Evolutionary conservation across 2,113 vertebrate genomes (phyloP).

Genomic region (Canis aureus): DNA sequence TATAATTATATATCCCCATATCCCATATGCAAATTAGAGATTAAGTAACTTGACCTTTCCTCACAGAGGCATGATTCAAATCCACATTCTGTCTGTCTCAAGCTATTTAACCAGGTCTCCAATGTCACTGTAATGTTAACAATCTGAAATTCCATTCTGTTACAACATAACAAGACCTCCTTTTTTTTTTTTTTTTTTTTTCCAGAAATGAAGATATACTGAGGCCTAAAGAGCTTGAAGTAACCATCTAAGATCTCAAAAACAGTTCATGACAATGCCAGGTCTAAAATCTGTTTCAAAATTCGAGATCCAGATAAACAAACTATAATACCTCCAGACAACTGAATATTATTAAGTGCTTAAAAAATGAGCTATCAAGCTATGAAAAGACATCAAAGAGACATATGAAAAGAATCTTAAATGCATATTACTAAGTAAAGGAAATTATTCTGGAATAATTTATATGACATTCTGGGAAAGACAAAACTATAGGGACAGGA

Average conservation of each 20-base stretch:
- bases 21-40: constrained; percentile 56
- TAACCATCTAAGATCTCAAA: neutral
- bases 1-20: constrained; percentile 62
- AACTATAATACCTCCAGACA: neutral
- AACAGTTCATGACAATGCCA: neutral
- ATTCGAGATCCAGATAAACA: neutral
- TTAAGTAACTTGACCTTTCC: constrained; percentile 66
- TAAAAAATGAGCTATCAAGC: neutral
- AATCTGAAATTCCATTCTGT: neutral
- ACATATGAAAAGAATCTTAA: neutral
- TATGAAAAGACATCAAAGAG: neutral
- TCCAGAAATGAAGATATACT: neutral
- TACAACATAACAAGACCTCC: neutral
- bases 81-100: neutral
- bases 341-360: neutral
- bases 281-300: neutral
- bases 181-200: neutral
- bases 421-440: neutral
- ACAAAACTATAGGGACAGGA: neutral
- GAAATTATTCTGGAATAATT: neutral
- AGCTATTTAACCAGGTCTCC: neutral
- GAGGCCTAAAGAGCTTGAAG: neutral
- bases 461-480: neutral
- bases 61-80: constrained; percentile 46
- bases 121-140: neutral